Base-by-base conservation (phyloP, 2,797 vertebrate genomes). In the Nothura maculosa region DNA sequence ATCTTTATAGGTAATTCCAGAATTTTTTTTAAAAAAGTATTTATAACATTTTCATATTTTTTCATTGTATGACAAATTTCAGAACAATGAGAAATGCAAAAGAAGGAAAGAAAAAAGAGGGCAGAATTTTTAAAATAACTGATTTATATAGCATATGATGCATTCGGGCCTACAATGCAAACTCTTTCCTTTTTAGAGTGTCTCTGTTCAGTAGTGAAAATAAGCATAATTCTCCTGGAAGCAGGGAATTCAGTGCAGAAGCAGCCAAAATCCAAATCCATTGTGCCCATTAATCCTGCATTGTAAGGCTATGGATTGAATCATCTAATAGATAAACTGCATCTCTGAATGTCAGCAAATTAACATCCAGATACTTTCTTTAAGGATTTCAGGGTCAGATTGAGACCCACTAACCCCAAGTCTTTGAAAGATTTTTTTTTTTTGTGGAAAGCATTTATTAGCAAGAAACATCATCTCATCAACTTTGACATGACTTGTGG, bases 211-310 rank as follows among this genome's bases (percentile, higher is more conserved):
- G 47, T n/a, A 76, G 18, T 20, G 24, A 66, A 87, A 96, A 27
- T 36, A 42, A 27, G 38, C 61, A 66, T 57, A 69, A 15, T 74
- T 89, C 60, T 22, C 34, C 28, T 3, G 6, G 54, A 85, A 32
- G 54, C 68, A 66, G 45, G 47, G 58, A 87, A 89, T 89, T 81
- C 80, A 90, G 81, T 58, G 67, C 47, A 38, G 62, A 90, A 20
- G 52, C 45, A 94, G 78, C 64, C 85, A 93, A 95, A 90, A 86
- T 6, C 0, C 27, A 68, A 89, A 86, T 90, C 81, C 79, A 47
- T 69, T 81, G 87, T 91, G 82, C 73, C 36, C 81, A 66, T 68
- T 90, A 90, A 93, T 93, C 42, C 90, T 85, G 17, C 34, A 76
- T 73, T 40, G 55, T 73, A 60, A 89, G 36, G 34, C 77, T 75